A percentile compares a stretch with the other conserved stretches of the same genome.
Conservation (phyloP, 2,888 invertebrate species). For the Emmelina monodactyla region DNA sequence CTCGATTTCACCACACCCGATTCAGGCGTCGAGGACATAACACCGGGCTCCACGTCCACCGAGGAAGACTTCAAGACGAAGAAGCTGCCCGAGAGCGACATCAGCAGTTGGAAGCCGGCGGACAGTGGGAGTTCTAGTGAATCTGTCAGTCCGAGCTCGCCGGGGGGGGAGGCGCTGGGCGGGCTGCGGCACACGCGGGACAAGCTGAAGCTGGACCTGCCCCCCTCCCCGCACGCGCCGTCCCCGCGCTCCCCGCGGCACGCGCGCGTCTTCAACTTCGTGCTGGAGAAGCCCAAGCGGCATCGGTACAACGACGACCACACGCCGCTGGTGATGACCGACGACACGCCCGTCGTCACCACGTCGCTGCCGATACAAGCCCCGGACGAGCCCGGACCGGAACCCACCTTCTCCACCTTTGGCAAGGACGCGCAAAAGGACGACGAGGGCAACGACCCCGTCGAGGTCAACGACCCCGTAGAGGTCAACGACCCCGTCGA, state of each 20-base stretch:
- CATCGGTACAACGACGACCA: conserved; percentile 21
- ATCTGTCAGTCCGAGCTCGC: conserved; percentile 51
- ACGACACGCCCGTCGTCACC: conserved; percentile 49
- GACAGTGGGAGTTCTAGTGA: conserved; percentile 54
- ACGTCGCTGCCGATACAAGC: conserved; percentile 26
- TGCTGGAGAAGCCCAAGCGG: conserved; percentile 44
- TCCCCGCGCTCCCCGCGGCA: conserved; percentile 43
- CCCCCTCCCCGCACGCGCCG: conserved; percentile 60
- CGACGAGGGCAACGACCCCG: conserved; percentile 32
- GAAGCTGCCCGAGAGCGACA: conserved; percentile 26
- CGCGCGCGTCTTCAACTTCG: conserved; percentile 49
- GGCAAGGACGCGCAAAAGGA: conserved; percentile 51
- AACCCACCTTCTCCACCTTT: conserved; percentile 68
- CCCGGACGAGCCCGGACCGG: conserved; percentile 30
- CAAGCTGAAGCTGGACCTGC: conserved; percentile 74
- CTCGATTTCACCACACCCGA: conserved; percentile 67
- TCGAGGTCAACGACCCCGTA: conserved; percentile 31
- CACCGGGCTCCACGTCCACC: conserved; percentile 47
- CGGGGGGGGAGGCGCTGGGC: conserved; percentile 62
- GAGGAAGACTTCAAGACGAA: conserved; percentile 43
- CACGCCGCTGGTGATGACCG: conserved; percentile 47
- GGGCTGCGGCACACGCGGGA: conserved; percentile 77
- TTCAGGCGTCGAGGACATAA: conserved; percentile 69
- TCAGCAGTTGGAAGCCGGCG: conserved; percentile 29
- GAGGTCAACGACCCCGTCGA: conserved; percentile 16